Evolutionary conservation across 2,113 vertebrate species (phyloP).

Genomic region (Penelope pileata): DNA sequence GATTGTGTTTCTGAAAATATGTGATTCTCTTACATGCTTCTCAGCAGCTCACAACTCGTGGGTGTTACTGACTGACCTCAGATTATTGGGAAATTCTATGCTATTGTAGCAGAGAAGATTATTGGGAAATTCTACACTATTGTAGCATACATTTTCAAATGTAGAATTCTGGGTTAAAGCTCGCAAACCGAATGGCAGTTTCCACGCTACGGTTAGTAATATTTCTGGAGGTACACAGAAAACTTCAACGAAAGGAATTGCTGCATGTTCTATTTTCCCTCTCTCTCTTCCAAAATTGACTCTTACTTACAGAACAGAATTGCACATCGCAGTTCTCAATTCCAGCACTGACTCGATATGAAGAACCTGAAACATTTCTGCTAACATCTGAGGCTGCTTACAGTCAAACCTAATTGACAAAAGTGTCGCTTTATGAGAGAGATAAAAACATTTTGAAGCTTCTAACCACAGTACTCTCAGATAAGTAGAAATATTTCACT

Average conservation of each 20-base stretch:
- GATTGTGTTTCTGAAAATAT: conserved; percentile 38
- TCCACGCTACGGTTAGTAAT: background rate
- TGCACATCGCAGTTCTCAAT: background rate
- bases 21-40: background rate
- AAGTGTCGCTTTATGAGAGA: background rate
- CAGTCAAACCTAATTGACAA: background rate
- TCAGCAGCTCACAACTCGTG: conserved; percentile 12
- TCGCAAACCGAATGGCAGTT: background rate
- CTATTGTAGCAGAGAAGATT: background rate
- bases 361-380: background rate
- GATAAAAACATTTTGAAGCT: background rate
- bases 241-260: background rate
- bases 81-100: background rate
- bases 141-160: background rate
- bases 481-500: background rate
- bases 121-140: background rate
- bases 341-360: background rate
- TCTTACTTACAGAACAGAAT: background rate
- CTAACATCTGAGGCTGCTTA: background rate
- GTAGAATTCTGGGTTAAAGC: background rate
- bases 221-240: background rate
- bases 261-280: background rate
- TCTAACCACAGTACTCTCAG: background rate
- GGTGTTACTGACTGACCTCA: background rate
- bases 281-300: background rate